These are phyloP conservation scores for Gonioctena quinquepunctata DNA, from an alignment of 1,140 invertebrate genomes.

Conservation along the genomic window DNA sequence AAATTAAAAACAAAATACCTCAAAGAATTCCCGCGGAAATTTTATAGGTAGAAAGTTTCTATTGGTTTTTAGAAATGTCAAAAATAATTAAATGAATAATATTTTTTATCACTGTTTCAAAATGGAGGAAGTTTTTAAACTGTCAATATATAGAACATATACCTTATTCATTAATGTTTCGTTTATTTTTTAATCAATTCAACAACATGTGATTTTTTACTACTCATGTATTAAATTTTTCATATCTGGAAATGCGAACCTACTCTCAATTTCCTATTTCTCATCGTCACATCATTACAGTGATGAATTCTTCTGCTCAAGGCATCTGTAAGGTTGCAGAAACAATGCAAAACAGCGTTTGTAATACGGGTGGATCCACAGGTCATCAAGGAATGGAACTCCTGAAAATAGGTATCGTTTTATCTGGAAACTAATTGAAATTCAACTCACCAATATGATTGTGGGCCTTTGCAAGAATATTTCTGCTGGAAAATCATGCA, in stretches of 20 bases:
- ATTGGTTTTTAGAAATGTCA: too few species aligned
- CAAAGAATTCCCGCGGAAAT: too few species aligned
- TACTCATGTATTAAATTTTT: too few species aligned
- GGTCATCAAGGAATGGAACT: conserved; percentile 39
- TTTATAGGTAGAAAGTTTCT: too few species aligned
- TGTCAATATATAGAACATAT: too few species aligned
- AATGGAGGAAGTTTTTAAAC: too few species aligned
- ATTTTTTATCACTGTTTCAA: too few species aligned
- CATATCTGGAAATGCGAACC: neutral
- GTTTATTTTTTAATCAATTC: too few species aligned
- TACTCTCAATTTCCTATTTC: conserved; percentile 53
- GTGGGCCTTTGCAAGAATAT: conserved; percentile 69
- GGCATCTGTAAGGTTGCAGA: conserved; percentile 57
- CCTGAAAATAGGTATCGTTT: conserved; percentile 29
- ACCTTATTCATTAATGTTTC: too few species aligned
- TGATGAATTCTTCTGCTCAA: conserved; percentile 58
- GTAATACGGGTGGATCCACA: conserved; percentile 41
- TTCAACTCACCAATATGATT: conserved; percentile 63
- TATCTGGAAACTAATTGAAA: neutral
- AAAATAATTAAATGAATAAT: too few species aligned
- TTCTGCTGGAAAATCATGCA: conserved; percentile 71
- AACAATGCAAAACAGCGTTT: conserved; percentile 53
- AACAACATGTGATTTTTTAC: too few species aligned
- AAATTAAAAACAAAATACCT: too few species aligned
- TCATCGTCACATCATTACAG: conserved; percentile 58